Evolutionary conservation across 2,888 invertebrate genomes (phyloP).

Genomic region (Zaprionus bogoriensis): DNA sequence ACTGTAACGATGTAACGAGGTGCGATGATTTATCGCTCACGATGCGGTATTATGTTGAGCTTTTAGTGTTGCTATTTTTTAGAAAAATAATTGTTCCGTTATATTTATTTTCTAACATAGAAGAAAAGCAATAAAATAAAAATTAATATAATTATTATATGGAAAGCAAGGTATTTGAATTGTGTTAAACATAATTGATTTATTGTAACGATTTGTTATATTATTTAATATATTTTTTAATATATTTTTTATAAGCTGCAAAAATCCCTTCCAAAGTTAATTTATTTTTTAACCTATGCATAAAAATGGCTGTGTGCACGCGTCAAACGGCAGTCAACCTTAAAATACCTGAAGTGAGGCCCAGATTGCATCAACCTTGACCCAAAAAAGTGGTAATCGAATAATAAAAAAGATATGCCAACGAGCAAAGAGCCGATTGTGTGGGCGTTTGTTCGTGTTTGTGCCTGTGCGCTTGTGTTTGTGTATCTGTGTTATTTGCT

Average conservation of each 20-base stretch:
- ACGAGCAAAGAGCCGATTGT: conserved; percentile 14
- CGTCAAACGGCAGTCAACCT: conserved; percentile 13
- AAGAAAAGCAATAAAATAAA: too few species aligned
- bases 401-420: conserved; percentile 19
- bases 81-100: too few species aligned
- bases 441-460: neutral
- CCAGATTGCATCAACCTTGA: conserved; percentile 36
- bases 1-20: conserved; percentile 45
- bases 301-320: neutral
- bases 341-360: conserved; percentile 11
- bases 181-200: too few species aligned
- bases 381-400: conserved; percentile 21
- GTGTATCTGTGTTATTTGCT: conserved; percentile 28
- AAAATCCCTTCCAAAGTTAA: neutral
- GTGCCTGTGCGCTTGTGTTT: conserved; percentile 20
- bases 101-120: too few species aligned
- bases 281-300: neutral
- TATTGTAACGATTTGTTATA: too few species aligned
- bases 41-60: neutral
- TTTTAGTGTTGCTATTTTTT: too few species aligned
- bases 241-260: too few species aligned
- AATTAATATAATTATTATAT: too few species aligned
- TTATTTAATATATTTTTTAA: too few species aligned
- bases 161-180: too few species aligned
- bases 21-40: conserved; percentile 12